Evolutionary conservation across 2,797 vertebrate genomes (phyloP).

Genomic region (Myripristis jacobus): DNA sequence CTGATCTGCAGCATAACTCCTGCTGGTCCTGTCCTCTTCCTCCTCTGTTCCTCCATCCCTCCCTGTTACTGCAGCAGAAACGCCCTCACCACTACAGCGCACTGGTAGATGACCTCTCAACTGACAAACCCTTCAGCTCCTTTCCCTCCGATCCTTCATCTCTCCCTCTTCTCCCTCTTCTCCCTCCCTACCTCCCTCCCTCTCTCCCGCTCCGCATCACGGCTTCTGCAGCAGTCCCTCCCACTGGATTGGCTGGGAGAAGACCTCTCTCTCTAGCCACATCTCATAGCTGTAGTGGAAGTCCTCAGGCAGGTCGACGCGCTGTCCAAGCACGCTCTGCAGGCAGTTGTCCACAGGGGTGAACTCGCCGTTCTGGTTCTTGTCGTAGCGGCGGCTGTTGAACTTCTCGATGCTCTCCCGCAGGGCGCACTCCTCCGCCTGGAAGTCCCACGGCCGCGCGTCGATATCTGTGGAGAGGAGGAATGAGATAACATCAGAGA

Average conservation of each 20-base stretch:
- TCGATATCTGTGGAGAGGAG: slow-evolving; percentile 81
- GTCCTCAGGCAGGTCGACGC: slow-evolving; percentile 91
- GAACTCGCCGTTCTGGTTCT: slow-evolving; percentile 88
- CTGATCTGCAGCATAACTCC: background rate
- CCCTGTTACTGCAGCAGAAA: background rate
- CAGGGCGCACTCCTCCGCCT: slow-evolving; percentile 96
- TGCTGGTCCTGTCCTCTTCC: too few species aligned
- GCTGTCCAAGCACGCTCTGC: slow-evolving; percentile 94
- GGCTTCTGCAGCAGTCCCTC: slow-evolving; percentile 94
- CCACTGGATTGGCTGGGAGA: slow-evolving; percentile 97
- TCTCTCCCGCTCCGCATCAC: too few species aligned
- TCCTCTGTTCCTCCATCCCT: too few species aligned
- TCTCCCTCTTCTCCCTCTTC: background rate
- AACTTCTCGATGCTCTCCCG: slow-evolving; percentile 95
- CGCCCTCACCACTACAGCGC: background rate
- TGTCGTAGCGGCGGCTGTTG: slow-evolving; percentile 93
- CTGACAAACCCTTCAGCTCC: background rate
- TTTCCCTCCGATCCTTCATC: too few species aligned
- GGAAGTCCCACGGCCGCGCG: slow-evolving; percentile 97
- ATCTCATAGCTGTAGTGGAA: slow-evolving; percentile 96
- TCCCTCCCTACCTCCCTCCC: background rate
- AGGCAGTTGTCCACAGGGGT: slow-evolving; percentile 96
- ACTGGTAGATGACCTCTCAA: slow-evolving; percentile 9
- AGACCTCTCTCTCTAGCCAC: slow-evolving; percentile 97
- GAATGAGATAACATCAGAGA: background rate